Percentiles rank a stretch among this genome's conserved stretches.
phyloP scores from a whole-genome alignment of 2,113 vertebrate species.

The Paracanthobrama guichenoti region DNA sequence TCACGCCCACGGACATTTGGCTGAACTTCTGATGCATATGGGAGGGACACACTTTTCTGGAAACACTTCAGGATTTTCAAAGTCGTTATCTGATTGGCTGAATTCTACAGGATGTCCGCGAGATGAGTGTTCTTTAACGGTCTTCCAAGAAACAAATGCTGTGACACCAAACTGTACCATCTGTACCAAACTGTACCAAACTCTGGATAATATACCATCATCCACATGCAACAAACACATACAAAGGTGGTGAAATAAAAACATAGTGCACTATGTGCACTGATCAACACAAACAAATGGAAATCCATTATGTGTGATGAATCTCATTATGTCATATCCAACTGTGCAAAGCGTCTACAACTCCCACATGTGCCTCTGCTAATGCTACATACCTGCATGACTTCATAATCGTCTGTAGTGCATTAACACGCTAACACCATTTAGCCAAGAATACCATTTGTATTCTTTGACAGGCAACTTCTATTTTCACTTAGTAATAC shows the following conservation, averaged over 20 bases:
- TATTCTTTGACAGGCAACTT: background rate
- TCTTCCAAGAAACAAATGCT: no score
- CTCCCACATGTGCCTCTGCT: background rate
- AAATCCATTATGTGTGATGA: slow-evolving; percentile 27
- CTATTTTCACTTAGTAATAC: background rate
- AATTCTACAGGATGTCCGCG: no score
- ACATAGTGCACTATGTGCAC: background rate
- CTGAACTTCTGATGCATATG: no score
- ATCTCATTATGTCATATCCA: slow-evolving; percentile 27
- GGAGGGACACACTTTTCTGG: no score
- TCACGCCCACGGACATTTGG: no score
- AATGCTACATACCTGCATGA: background rate
- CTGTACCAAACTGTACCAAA: no score
- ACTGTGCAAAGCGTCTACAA: background rate
- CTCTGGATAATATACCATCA: background rate
- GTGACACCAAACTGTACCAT: no score
- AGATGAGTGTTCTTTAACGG: no score
- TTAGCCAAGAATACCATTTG: no score
- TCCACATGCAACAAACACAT: slow-evolving; percentile 5
- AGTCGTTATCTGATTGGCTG: no score
- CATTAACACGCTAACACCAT: background rate
- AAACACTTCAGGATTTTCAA: no score
- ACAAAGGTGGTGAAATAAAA: background rate
- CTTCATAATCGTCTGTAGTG: background rate
- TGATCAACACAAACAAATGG: slow-evolving; percentile 22